Evolutionary conservation across 2,113 vertebrate genomes (phyloP), one percentile per base, ranked within the genome.

Genomic region (Romanogobio albipinnatus): DNA sequence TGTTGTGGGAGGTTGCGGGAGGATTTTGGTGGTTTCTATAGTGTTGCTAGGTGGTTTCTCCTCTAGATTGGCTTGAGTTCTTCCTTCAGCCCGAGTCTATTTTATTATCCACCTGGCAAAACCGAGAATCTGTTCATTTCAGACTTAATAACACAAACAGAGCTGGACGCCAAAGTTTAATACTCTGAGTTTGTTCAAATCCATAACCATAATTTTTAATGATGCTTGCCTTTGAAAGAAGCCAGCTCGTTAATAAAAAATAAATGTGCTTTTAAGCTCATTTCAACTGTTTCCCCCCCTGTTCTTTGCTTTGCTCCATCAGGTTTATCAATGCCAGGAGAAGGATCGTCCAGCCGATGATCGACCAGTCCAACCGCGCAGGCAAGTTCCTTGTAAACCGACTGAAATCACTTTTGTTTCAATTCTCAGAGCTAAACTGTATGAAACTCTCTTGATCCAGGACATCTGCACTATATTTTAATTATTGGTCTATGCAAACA

Each of bases 321-420:
- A 99, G 97, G 97, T 98, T 98, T 95, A 99, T 99, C 96, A 99
- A 99, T 59, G 97, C 97, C 87, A 95, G 97, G 91, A 96, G 97
- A 94, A 95, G 97, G 93, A 99, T 99, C 93, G 97, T 99, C 88
- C 97, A 99, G 90, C 97, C 97, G 80, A 99, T 98, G 97, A 98
- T 99, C 91, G 97, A 99, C 94, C 97, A 99, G 94, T 98, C 97
- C 89, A 98, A 98, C 94, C 94, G 97, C 95, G 96, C 97, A 96
- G 97, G 97, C 92, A 93, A 96, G 96, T 96, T 86, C 33, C 66
- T 70, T 39, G 17, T 70, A 70, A 24, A 5, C 14, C 2, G 17
- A 51, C 5, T 89, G 86, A 89, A 83, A 0, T 91, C 91, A 5
- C n/a, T 43, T 24, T 47, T 22, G 33, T 47, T 75, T 76, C 13